A percentile compares a stretch with the other conserved stretches of the same genome.
Evolutionary conservation across 2,113 vertebrate species (phyloP).

Genomic region (Ursus arctos): DNA sequence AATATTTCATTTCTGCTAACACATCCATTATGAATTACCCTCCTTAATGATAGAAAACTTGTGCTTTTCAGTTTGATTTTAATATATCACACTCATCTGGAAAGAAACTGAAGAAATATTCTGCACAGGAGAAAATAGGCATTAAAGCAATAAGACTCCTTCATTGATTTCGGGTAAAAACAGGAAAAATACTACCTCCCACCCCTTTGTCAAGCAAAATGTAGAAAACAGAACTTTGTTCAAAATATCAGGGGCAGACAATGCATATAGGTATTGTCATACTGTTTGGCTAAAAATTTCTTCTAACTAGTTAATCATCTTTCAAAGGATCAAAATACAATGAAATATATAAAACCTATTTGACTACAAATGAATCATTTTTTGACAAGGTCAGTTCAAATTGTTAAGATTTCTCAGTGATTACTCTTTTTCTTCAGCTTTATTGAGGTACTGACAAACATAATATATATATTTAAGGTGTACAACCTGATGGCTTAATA

Average conservation of each 20-base stretch:
- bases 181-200: not conserved
- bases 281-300: not conserved
- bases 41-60: constrained; percentile 47
- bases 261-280: not conserved
- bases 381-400: not conserved
- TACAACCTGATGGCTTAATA: not conserved
- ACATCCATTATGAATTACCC: constrained; percentile 71
- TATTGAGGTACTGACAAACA: not conserved
- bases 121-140: constrained; percentile 40
- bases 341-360: not conserved
- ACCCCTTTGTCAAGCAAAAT: constrained; percentile 19
- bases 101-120: constrained; percentile 64
- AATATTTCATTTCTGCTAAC: constrained; percentile 63
- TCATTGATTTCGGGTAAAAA: not conserved
- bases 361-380: constrained; percentile 51
- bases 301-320: not conserved
- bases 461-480: not conserved
- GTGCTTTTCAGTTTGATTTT: constrained; percentile 63
- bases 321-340: constrained; percentile 34
- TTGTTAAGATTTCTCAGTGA: constrained; percentile 4
- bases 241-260: not conserved
- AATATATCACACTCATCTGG: constrained; percentile 47
- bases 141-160: constrained; percentile 18
- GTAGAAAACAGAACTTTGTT: not conserved
- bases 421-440: not conserved